phyloP scores from a whole-genome alignment of 2,888 invertebrate species.

The Cecidostiba fungosa region DNA sequence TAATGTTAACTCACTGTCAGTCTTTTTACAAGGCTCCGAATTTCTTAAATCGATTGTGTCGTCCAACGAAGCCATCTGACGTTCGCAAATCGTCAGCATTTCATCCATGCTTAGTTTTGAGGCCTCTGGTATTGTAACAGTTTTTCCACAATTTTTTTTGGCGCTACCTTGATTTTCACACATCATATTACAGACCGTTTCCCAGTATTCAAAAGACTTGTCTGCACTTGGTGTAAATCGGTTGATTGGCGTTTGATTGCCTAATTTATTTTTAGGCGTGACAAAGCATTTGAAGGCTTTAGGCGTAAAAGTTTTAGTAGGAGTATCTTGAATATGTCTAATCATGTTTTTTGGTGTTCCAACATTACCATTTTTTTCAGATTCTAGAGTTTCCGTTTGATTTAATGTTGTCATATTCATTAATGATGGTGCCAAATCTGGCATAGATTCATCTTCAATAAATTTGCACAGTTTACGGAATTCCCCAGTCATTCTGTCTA shows the following conservation, averaged over 20 bases:
- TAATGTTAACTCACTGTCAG: constrained; percentile 41
- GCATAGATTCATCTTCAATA: constrained; percentile 76
- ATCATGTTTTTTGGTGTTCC: constrained; percentile 27
- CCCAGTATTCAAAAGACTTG: constrained; percentile 67
- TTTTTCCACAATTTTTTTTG: constrained; percentile 58
- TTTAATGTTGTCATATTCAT: constrained; percentile 56
- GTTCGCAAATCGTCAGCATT: constrained; percentile 69
- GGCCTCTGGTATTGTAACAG: constrained; percentile 54
- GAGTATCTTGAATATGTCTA: background rate
- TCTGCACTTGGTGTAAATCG: constrained; percentile 64
- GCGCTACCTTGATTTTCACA: constrained; percentile 52
- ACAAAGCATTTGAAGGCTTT: background rate
- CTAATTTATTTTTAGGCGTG: constrained; percentile 64
- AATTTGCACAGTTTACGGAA: constrained; percentile 74
- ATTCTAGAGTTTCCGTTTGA: constrained; percentile 40
- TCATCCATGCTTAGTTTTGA: constrained; percentile 64
- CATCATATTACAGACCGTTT: constrained; percentile 66
- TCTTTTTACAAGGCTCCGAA: constrained; percentile 61
- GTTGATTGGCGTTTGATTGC: constrained; percentile 54
- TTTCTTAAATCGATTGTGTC: constrained; percentile 58
- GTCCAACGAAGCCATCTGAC: constrained; percentile 71
- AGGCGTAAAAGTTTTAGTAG: constrained; percentile 4
- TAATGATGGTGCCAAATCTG: constrained; percentile 70
- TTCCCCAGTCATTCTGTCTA: constrained; percentile 73
- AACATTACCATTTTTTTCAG: constrained; percentile 3